Evolutionary conservation across 2,888 invertebrate species (phyloP), one percentile per base, ranked within the genome.

Genomic region (Oeneis ivallda): DNA sequence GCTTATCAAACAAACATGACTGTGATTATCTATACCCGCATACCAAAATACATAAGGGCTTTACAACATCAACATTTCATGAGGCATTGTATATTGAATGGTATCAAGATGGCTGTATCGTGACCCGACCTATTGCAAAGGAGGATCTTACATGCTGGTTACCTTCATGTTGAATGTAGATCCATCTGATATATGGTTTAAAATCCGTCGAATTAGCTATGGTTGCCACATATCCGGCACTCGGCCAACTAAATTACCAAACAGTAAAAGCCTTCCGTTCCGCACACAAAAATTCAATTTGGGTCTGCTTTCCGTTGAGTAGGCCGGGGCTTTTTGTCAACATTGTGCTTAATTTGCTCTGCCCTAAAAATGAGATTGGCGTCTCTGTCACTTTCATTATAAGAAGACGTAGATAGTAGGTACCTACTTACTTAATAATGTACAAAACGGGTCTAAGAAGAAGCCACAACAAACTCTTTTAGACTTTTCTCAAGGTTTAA

Each of bases 281-380:
- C 87, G 85, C 87, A 86, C 84, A 87, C 83, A 82, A 85, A 76
- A 84, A 83, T 85, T 82, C 82, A 82, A 89, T 88, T 89, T 83
- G 77, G 76, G 76, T 79, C 75, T 76, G 74, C 76, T 76, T 80
- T 76, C 78, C 76, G 70, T 71, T 68, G 65, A 71, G 75, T 74
- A 71, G 70, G 66, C 73, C 73, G 72, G 68, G 67, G 72, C 79
- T 85, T 87, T 87, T 88, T 88, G 87, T 87, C 84, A 85, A 83
- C 83, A 82, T 77, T 81, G 83, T 80, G 79, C 84, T 81, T 87
- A 85, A 87, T 89, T 86, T 81, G 79, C 79, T 83, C 77, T 78
- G 85, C 77, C 79, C 81, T 78, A 79, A 80, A 73, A 69, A 67
- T 65, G 50, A 65, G 19, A 64, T 69, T 37, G 68, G 26, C 19